Percentiles rank a stretch among this genome's conserved stretches.
Evolutionary conservation across 2,113 vertebrate species (phyloP).

Genomic region (Acrocephalus kingi): DNA sequence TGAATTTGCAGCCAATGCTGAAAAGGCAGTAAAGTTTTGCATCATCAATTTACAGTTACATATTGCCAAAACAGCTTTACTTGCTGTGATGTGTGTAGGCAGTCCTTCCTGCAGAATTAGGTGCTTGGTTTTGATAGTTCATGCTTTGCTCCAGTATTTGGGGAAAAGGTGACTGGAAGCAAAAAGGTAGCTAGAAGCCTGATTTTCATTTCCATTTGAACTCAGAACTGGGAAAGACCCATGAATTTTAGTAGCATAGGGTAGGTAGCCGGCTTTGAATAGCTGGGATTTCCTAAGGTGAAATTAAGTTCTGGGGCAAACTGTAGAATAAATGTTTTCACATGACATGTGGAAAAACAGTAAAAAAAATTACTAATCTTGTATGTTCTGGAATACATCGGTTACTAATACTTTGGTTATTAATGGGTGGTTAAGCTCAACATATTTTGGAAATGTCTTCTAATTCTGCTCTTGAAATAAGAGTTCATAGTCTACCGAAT

Average conservation of each 20-base stretch:
- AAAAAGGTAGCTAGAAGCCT: background rate
- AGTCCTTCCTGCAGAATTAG: background rate
- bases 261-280: background rate
- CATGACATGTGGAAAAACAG: background rate
- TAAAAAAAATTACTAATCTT: background rate
- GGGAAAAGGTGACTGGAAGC: background rate
- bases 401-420: background rate
- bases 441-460: background rate
- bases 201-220: background rate
- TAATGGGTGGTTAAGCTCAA: background rate
- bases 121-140: background rate
- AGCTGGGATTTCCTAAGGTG: background rate
- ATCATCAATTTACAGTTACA: background rate
- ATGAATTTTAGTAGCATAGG: background rate
- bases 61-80: background rate
- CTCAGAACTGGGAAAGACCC: background rate
- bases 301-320: background rate
- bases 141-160: background rate
- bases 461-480: background rate
- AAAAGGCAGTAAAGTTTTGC: background rate
- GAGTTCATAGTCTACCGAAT: background rate
- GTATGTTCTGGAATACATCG: background rate
- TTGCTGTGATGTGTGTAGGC: background rate
- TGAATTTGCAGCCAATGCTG: background rate
- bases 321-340: background rate